phyloP scores from a whole-genome alignment of 2,113 vertebrate genomes.

The Hemibagrus wyckioides region DNA sequence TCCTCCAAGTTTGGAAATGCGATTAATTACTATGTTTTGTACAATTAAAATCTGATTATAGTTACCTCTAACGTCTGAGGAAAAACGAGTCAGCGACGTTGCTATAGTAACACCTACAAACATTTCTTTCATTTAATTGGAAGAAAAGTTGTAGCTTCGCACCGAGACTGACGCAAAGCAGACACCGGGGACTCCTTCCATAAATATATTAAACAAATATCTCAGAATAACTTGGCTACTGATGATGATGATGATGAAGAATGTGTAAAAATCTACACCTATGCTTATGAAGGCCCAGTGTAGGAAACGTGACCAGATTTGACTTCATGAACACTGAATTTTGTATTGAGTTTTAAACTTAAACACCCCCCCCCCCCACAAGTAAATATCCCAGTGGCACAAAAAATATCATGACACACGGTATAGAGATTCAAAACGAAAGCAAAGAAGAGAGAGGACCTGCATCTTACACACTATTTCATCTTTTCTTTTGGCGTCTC shows the following conservation, averaged over 20 bases:
- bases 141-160: too few relatives aligned
- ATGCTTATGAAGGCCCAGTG: too few relatives aligned
- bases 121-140: too few relatives aligned
- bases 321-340: background rate
- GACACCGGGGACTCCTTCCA: background rate
- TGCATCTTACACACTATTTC: background rate
- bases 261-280: background rate
- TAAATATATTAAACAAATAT: background rate
- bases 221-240: background rate
- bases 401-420: background rate
- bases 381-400: background rate
- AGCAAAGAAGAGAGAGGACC: background rate
- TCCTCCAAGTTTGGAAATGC: background rate
- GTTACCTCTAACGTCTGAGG: too few relatives aligned
- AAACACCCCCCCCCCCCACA: too few relatives aligned
- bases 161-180: too few relatives aligned
- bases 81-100: too few relatives aligned
- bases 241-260: background rate
- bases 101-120: too few relatives aligned
- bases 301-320: background rate
- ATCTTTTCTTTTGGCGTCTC: background rate
- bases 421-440: background rate
- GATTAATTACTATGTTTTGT: too few relatives aligned
- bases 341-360: background rate
- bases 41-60: too few relatives aligned